Evolutionary conservation across 2,888 invertebrate genomes (phyloP).

Genomic region (Pristionchus exspectatus): DNA sequence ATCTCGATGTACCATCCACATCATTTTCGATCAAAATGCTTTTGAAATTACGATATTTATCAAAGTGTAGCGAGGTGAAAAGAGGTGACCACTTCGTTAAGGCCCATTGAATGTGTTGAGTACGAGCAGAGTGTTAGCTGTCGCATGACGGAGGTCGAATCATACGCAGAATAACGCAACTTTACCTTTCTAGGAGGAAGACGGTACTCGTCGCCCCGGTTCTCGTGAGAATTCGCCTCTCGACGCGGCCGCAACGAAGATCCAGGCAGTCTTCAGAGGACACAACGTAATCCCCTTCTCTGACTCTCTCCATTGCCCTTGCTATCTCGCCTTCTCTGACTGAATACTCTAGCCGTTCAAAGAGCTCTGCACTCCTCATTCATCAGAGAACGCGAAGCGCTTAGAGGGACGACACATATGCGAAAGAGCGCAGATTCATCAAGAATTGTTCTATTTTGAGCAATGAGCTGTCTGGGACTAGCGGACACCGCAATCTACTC

Average conservation of each 20-base stretch:
- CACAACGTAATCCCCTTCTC: conserved; percentile 80
- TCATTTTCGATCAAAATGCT: not conserved
- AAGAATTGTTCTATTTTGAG: not conserved
- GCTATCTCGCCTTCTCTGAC: not conserved
- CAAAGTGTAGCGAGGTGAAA: too few species aligned
- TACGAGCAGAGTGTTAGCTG: too few species aligned
- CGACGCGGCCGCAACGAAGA: conserved; percentile 86
- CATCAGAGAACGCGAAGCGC: not conserved
- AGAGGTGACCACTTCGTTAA: too few species aligned
- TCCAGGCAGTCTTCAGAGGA: conserved; percentile 92
- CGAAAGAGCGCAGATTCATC: not conserved
- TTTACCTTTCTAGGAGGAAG: not conserved
- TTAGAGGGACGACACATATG: not conserved
- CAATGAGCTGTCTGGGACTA: not conserved
- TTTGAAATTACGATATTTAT: too few species aligned
- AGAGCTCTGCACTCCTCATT: not conserved
- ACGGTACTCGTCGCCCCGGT: not conserved
- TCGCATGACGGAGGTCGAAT: too few species aligned
- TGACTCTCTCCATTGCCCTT: not conserved
- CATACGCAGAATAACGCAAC: too few species aligned
- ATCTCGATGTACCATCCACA: not conserved
- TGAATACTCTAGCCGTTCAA: not conserved
- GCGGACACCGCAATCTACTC: not conserved
- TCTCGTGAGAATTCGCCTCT: conserved; percentile 58
- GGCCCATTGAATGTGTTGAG: too few species aligned